phyloP scores from a whole-genome alignment of 2,888 invertebrate species.

The Pristionchus fissidentatus region DNA sequence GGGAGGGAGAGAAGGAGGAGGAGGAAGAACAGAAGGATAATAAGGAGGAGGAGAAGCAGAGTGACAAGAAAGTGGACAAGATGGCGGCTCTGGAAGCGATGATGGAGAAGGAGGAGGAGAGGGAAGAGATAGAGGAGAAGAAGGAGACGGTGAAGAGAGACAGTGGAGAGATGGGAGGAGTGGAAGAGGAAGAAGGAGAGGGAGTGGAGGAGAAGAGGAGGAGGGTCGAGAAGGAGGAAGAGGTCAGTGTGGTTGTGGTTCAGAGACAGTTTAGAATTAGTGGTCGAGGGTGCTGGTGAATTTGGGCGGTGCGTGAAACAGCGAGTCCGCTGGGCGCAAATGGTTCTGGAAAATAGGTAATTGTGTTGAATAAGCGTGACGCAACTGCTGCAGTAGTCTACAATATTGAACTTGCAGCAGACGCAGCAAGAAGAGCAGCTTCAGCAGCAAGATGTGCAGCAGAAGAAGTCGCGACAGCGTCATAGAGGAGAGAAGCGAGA shows the following conservation, averaged over 20 bases:
- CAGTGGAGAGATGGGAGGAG: slow-evolving; percentile 21
- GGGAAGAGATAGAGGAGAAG: neutral
- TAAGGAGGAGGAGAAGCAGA: slow-evolving; percentile 50
- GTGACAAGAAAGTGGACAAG: slow-evolving; percentile 53
- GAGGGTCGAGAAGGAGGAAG: neutral
- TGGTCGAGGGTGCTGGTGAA: too few species aligned
- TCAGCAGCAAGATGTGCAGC: neutral
- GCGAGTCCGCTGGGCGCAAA: neutral
- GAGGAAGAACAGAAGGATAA: neutral
- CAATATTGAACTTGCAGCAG: neutral
- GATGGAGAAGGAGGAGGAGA: slow-evolving; percentile 6
- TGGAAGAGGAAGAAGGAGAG: neutral
- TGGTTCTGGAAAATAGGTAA: too few species aligned
- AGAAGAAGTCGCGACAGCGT: slow-evolving; percentile 40
- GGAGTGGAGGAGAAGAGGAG: slow-evolving; percentile 18
- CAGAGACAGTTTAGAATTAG: neutral
- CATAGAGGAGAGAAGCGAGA: slow-evolving; percentile 40
- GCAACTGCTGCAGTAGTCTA: neutral
- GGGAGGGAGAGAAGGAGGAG: slow-evolving; percentile 8
- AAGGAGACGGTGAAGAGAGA: slow-evolving; percentile 15
- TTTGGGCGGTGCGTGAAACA: too few species aligned
- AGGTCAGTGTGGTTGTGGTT: neutral
- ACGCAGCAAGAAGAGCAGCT: neutral
- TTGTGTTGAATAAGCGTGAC: too few species aligned
- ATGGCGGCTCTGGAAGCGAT: neutral